A percentile compares a stretch with the other conserved stretches of the same genome.
phyloP scores from a whole-genome alignment of 2,113 vertebrate genomes.

The Promerops cafer region DNA sequence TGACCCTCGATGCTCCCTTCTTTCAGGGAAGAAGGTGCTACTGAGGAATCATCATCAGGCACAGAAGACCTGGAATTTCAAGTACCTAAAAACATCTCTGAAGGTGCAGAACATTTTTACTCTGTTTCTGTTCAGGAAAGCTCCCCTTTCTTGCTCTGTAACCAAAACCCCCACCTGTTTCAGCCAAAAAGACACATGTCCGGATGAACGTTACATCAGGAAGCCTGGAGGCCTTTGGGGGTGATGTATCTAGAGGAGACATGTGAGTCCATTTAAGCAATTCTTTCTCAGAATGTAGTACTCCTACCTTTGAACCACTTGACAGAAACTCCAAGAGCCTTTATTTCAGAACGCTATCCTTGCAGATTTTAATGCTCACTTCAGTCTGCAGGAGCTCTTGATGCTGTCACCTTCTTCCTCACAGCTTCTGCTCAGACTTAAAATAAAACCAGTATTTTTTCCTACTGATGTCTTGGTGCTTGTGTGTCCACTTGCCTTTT shows the following conservation, averaged over 20 bases:
- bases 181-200: conserved; percentile 67
- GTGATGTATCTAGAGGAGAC: conserved; percentile 79
- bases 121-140: neutral
- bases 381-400: neutral
- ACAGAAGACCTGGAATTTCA: neutral
- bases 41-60: neutral
- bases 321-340: neutral
- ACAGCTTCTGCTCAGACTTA: neutral
- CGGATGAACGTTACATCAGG: conserved; percentile 74
- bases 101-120: neutral
- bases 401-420: neutral
- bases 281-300: neutral
- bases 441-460: neutral
- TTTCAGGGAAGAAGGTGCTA: neutral
- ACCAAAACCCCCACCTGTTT: neutral
- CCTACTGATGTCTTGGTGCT: neutral
- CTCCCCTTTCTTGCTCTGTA: neutral
- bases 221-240: conserved; percentile 82
- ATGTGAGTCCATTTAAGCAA: conserved; percentile 74
- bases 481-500: neutral
- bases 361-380: neutral
- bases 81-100: neutral
- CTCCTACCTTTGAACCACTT: neutral
- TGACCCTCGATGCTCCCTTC: neutral
- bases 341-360: neutral